Conservation (phyloP, 2,797 vertebrate species). For the Myripristis jacobus region DNA sequence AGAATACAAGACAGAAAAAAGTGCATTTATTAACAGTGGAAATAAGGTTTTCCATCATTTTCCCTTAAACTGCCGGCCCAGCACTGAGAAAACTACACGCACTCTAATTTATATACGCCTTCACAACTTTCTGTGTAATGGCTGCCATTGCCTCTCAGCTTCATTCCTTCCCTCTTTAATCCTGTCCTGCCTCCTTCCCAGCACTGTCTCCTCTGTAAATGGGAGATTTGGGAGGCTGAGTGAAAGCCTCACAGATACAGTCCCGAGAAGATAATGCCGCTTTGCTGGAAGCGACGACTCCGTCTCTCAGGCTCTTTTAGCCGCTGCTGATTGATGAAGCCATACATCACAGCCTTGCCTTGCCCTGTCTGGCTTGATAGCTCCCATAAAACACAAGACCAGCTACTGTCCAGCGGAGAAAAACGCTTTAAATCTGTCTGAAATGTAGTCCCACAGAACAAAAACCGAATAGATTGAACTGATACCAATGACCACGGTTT, state of each 20-base stretch:
- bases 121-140: no score
- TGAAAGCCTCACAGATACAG: slow-evolving; percentile 29
- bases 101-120: no score
- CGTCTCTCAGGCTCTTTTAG: slow-evolving; percentile 37
- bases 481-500: background rate
- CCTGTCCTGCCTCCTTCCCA: background rate
- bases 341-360: slow-evolving; percentile 67
- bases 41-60: no score
- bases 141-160: background rate
- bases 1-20: no score
- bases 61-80: no score
- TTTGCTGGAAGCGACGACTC: slow-evolving; percentile 28
- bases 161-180: background rate
- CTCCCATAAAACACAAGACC: slow-evolving; percentile 48
- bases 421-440: slow-evolving; percentile 7
- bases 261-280: slow-evolving; percentile 28
- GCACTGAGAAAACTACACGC: no score
- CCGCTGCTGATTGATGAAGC: slow-evolving; percentile 61
- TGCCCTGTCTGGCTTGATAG: slow-evolving; percentile 55
- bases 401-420: slow-evolving; percentile 26
- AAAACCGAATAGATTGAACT: background rate
- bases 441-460: slow-evolving; percentile 1
- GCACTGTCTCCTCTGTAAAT: background rate
- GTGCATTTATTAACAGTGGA: no score
- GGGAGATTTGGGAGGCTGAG: slow-evolving; percentile 14